Evolutionary conservation across 2,797 vertebrate genomes (phyloP), one percentile per base, ranked within the genome.

Genomic region (Typhlichthys subterraneus): DNA sequence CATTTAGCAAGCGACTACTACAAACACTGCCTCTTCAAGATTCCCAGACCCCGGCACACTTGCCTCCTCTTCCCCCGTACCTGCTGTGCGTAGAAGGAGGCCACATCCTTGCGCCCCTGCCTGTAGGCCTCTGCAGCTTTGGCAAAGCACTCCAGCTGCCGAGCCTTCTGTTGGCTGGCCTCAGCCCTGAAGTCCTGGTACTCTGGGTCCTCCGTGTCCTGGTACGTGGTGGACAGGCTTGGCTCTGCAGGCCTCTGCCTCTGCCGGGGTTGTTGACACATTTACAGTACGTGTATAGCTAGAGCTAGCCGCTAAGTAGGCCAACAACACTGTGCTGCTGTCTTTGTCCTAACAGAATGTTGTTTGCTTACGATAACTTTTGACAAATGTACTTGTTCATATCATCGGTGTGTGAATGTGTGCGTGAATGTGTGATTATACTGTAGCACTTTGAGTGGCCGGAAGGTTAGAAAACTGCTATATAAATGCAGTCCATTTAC

Each of bases 21-120:
- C 4, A 29, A 29, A 29, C 23, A 31, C 11, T 29, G 23, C 9
- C 9, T 13, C 17, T 29, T 12, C 12, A 29, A 54, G 12, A 31
- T 11, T 23, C 10, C 12, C 49, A 19, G 38, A 9, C 38, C 38
- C 38, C 23, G 23, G 23, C 23, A 42, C 38, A 2, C 8, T 9
- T 67, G 70, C 79, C 92, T 6, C 12, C 42, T 8, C 92, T 11
- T 12, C 33, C 10, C 14, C 8, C 59, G 65, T 48, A 89, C 98
- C 95, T 97, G 96, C 70, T 96, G 94, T 10, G 97, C 95, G 12
- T 98, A 99, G 89, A 95, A 98, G 0, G 94, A 93, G 49, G 97
- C 97, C 53, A 99, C 96, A 1, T 95, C 88, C 84, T 93, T 97
- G 82, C 90, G 94, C 13, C 95, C 95, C 87, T 96, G 95, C 57